A percentile compares a stretch with the other conserved stretches of the same genome.
Conservation (phyloP, 2,888 invertebrate species). For the Heliconius ismenius region DNA sequence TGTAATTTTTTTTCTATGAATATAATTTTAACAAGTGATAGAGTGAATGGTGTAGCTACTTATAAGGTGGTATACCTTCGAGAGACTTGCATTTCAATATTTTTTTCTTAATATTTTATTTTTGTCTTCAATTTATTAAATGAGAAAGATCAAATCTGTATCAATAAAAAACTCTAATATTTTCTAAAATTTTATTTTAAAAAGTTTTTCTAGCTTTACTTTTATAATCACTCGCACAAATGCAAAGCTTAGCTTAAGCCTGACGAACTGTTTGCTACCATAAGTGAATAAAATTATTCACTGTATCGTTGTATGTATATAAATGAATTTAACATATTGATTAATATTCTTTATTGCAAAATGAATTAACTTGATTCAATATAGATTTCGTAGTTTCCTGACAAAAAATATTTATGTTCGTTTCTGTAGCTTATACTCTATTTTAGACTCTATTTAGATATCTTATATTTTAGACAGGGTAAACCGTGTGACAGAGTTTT, state of each 20-base stretch:
- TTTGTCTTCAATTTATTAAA: not conserved
- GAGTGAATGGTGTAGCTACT: not conserved
- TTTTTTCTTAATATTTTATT: not conserved
- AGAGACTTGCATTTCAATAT: too few relatives aligned
- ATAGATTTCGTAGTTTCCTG: not conserved
- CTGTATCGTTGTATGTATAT: not conserved
- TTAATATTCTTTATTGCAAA: conserved; percentile 15
- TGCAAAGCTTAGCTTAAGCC: too few relatives aligned
- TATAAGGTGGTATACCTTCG: too few relatives aligned
- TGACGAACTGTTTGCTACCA: too few relatives aligned
- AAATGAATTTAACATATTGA: not conserved
- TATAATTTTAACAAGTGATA: not conserved
- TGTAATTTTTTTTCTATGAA: too few relatives aligned
- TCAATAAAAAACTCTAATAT: too few relatives aligned
- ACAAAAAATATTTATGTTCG: not conserved
- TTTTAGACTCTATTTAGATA: not conserved
- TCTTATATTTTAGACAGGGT: conserved; percentile 36
- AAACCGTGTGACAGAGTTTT: conserved; percentile 59
- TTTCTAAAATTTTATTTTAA: too few relatives aligned
- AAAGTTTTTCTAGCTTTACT: too few relatives aligned
- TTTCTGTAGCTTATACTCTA: not conserved
- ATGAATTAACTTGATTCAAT: conserved; percentile 4
- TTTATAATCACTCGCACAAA: too few relatives aligned
- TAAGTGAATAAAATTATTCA: not conserved
- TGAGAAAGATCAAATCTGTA: too few relatives aligned